These are phyloP conservation scores for Gymnoscopelus microlampas DNA, from an alignment of 2,797 vertebrate genomes.

Conservation along the genomic window DNA sequence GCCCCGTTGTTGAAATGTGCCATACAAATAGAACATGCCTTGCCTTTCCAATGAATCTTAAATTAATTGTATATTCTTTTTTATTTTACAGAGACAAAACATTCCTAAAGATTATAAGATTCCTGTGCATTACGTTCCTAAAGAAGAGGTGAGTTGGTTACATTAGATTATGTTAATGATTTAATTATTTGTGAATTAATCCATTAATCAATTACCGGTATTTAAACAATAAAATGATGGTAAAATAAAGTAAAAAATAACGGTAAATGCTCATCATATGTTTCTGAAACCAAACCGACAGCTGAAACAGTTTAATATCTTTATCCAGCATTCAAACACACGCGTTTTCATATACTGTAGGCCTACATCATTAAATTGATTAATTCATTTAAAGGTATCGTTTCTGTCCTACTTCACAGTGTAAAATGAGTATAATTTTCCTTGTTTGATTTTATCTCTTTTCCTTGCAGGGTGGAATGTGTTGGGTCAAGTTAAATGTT, in stretches of 20 bases:
- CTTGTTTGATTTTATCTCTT: not conserved
- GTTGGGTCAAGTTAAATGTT: conserved; percentile 84
- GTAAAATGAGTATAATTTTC: no score
- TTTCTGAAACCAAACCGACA: no score
- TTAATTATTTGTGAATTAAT: no score
- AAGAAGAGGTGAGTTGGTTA: conserved; percentile 77
- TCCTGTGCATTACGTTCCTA: conserved; percentile 78
- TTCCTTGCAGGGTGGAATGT: conserved; percentile 76
- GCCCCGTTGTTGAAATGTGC: no score
- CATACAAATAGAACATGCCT: no score
- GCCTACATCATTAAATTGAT: not conserved
- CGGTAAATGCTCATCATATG: not conserved
- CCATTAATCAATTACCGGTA: not conserved
- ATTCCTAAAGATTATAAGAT: conserved; percentile 88
- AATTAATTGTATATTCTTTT: not conserved
- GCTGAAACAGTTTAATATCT: no score
- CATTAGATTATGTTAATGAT: no score
- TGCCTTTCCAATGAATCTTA: no score
- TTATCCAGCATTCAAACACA: no score
- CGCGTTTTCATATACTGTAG: no score
- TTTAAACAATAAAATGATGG: not conserved
- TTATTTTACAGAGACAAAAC: conserved; percentile 80
- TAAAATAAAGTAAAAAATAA: not conserved
- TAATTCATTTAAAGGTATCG: not conserved
- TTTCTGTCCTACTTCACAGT: no score